Base-by-base conservation (phyloP, 2,888 invertebrate species). In the Anthrax anthrax region DNA sequence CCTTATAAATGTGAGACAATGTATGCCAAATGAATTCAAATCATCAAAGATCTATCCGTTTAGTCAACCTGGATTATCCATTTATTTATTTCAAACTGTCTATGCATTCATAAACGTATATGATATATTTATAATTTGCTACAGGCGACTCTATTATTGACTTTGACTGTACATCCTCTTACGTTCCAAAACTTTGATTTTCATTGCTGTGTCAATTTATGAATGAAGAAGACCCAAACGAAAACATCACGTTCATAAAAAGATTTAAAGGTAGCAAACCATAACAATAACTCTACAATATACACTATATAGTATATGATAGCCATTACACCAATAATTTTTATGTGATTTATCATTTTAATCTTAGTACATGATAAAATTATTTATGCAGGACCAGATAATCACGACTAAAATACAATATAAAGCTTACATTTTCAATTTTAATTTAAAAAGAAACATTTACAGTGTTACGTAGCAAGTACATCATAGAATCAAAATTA, bases 1-100 rank as follows among this genome's bases (percentile, higher is more conserved):
- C 43, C 44, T 46, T 47, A 46, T 48, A 48, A 50, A 50, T 50
- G 50, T 48, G 46, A 46, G 46, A 40, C 47, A 40, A 47, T 40
- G 47, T 47, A 50, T 50, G 50, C 48, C 50, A 44, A 50, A 44
- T 48, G 50, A 50, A 50, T 50, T 48, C 46, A 45, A 50, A 50
- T 50, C 46, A 46, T 19, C 29, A 32, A 40, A 32, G 36, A 42
- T 46, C 39, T 41, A 46, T 47, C 44, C 42, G 45, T 39, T 45
- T 43, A 45, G 45, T 41, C 47, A 44, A 50, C 44, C 47, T 49
- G 42, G 36, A 47, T 46, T 46, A 23, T 6, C 8, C 8, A 8
- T 23, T 8, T 23, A 23, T 23, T 23, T 6, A 23, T 23, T 23
- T 23, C 23, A 23, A 23, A 23, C 23, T 23, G 23, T 23, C 4